Conservation (phyloP, 2,888 invertebrate species). For the Torymus tubicola region DNA sequence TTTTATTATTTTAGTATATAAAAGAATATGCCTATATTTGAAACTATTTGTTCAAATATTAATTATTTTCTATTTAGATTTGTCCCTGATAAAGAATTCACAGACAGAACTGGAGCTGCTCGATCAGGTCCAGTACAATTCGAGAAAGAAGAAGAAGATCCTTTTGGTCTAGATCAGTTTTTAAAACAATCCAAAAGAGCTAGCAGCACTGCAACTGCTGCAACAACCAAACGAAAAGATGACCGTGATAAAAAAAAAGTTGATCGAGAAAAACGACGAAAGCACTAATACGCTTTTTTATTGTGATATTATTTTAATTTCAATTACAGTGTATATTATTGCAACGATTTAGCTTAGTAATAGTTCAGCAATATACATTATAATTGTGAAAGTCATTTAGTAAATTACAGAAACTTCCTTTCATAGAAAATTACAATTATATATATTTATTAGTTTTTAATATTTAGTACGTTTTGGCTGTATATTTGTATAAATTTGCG, state of each 20-base stretch:
- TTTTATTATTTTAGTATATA: slow-evolving; percentile 10
- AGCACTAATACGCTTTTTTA: slow-evolving; percentile 64
- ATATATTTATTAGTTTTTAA: too few species aligned
- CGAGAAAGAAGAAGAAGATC: slow-evolving; percentile 91
- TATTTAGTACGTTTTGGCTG: too few species aligned
- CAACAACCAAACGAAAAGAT: slow-evolving; percentile 81
- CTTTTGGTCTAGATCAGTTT: slow-evolving; percentile 98
- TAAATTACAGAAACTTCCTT: too few species aligned
- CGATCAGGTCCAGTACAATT: slow-evolving; percentile 98
- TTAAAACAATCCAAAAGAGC: slow-evolving; percentile 97
- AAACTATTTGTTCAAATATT: neutral
- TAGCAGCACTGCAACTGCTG: slow-evolving; percentile 78
- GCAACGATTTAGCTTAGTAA: too few species aligned
- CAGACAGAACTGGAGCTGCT: slow-evolving; percentile 84
- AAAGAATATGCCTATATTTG: neutral
- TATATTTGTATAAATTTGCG: too few species aligned
- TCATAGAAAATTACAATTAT: too few species aligned
- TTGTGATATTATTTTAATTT: neutral
- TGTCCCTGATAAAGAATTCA: slow-evolving; percentile 98
- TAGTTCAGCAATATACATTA: too few species aligned
- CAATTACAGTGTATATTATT: neutral
- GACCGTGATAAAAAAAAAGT: slow-evolving; percentile 76
- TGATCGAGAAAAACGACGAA: slow-evolving; percentile 72
- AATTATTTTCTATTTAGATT: slow-evolving; percentile 80
- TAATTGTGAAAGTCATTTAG: too few species aligned